A percentile compares a stretch with the other conserved stretches of the same genome.
Conservation (phyloP, 2,797 vertebrate species). For the Alosa sapidissima region DNA sequence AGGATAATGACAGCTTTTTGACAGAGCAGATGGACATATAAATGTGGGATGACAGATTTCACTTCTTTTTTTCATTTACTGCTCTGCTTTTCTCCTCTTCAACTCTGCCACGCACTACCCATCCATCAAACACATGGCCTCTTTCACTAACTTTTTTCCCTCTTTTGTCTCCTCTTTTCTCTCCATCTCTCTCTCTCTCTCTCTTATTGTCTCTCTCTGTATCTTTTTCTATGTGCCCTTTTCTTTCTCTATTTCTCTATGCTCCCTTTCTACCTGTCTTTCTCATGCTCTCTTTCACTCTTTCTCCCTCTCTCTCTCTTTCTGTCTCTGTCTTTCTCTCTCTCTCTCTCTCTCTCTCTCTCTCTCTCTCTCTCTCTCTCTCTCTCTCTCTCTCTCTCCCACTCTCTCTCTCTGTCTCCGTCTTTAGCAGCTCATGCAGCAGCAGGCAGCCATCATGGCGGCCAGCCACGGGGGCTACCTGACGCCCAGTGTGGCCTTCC, state of each 20-base stretch:
- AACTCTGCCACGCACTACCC: slow-evolving; percentile 66
- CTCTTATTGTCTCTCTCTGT: slow-evolving; percentile 34
- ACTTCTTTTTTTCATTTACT: slow-evolving; percentile 64
- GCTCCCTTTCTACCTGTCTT: not conserved
- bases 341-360: not conserved
- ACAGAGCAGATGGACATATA: slow-evolving; percentile 72
- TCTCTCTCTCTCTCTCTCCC: slow-evolving; percentile 38
- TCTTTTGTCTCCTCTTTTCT: slow-evolving; percentile 45
- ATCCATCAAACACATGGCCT: slow-evolving; percentile 70
- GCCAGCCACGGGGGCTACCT: slow-evolving; percentile 94
- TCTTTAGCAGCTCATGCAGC: slow-evolving; percentile 93
- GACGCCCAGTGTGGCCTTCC: slow-evolving; percentile 90
- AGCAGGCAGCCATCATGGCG: slow-evolving; percentile 95
- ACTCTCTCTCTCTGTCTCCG: slow-evolving; percentile 33
- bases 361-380: not conserved
- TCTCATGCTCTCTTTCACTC: not conserved
- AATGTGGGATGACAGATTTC: slow-evolving; percentile 79
- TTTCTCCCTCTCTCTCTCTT: slow-evolving; percentile 38
- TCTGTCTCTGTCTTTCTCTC: slow-evolving; percentile 54
- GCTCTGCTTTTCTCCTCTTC: slow-evolving; percentile 71
- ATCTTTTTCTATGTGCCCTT: slow-evolving; percentile 39
- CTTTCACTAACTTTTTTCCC: slow-evolving; percentile 33
- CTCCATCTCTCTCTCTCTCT: not conserved
- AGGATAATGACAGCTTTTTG: slow-evolving; percentile 72
- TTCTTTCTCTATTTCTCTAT: slow-evolving; percentile 37